phyloP scores from a whole-genome alignment of 35 echinoderm and acorn worm species.

The Heliocidaris erythrogramma region DNA sequence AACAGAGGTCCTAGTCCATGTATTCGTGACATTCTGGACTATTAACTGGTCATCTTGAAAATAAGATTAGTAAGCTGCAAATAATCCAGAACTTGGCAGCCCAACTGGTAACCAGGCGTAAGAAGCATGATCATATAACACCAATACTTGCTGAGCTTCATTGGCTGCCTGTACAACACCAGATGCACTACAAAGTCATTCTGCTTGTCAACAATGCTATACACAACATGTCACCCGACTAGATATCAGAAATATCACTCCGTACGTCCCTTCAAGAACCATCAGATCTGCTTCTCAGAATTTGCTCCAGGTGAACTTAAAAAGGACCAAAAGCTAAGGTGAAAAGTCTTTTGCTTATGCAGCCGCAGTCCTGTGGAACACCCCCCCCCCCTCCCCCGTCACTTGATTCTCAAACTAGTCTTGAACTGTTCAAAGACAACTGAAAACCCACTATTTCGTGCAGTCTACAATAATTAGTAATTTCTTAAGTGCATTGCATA shows the following conservation, averaged over 20 bases:
- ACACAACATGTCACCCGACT: background rate
- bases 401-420: background rate
- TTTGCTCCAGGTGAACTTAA: background rate
- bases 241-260: background rate
- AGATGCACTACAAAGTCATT: background rate
- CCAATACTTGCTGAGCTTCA: slow-evolving; percentile 47
- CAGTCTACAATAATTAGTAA: too few species aligned
- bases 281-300: background rate
- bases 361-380: too few species aligned
- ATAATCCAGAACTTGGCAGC: slow-evolving; percentile 23
- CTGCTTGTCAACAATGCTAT: background rate
- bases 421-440: too few species aligned
- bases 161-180: background rate
- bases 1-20: slow-evolving; percentile 40
- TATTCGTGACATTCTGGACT: background rate
- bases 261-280: background rate
- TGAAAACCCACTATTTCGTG: too few species aligned
- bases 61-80: slow-evolving; percentile 15
- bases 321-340: too few species aligned
- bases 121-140: slow-evolving; percentile 42
- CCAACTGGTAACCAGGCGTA: background rate
- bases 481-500: too few species aligned
- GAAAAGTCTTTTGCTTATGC: too few species aligned
- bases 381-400: background rate
- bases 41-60: background rate